Conservation (phyloP, 2,113 vertebrate genomes). For the Zootoca vivipara region DNA sequence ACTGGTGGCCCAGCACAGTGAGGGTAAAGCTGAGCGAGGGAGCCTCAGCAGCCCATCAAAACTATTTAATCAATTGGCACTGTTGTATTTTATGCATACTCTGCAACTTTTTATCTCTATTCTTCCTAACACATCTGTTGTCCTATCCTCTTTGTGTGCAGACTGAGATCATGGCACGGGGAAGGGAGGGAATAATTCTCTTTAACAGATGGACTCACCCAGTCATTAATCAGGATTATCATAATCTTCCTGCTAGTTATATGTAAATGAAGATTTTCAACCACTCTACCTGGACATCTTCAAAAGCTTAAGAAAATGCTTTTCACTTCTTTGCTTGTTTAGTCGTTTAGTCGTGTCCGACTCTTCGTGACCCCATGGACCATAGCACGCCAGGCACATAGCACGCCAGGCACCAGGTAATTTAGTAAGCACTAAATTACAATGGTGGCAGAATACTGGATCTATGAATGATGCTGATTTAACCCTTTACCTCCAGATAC, state of each 20-base stretch:
- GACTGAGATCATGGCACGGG: background rate
- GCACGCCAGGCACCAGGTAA: no score
- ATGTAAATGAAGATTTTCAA: background rate
- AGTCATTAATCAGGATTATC: constrained; percentile 24
- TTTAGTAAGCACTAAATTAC: background rate
- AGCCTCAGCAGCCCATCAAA: background rate
- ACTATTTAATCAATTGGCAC: background rate
- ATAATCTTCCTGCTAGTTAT: background rate
- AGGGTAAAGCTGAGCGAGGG: background rate
- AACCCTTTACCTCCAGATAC: no score
- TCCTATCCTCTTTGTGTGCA: background rate
- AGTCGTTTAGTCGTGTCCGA: no score
- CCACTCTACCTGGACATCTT: constrained; percentile 9
- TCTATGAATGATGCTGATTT: no score
- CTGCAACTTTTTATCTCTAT: constrained; percentile 12
- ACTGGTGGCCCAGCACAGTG: background rate
- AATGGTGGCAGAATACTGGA: background rate
- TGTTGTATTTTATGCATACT: background rate
- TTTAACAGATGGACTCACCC: constrained; percentile 49
- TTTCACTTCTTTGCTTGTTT: background rate
- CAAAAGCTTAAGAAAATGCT: background rate
- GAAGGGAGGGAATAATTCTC: background rate
- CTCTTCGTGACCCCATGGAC: no score
- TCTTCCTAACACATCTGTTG: constrained; percentile 10
- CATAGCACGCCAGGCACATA: no score